A percentile compares a stretch with the other conserved stretches of the same genome.
Evolutionary conservation across 2,113 vertebrate species (phyloP).

Genomic region (Hipposideros armiger): DNA sequence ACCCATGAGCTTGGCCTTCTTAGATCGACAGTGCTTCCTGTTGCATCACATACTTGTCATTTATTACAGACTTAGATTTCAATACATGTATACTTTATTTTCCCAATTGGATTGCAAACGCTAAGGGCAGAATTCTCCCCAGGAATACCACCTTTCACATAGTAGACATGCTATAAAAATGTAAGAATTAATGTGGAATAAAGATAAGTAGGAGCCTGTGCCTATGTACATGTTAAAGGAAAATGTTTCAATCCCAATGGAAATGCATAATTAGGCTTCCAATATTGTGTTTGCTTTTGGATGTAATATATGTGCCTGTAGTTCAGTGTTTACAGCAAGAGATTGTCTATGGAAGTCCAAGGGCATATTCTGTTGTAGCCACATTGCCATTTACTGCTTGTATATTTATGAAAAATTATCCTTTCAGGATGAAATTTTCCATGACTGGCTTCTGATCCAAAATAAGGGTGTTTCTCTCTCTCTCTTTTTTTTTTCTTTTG

Average conservation of each 20-base stretch:
- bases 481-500: slow-evolving; percentile 30
- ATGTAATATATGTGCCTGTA: background rate
- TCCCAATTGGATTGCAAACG: background rate
- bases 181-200: background rate
- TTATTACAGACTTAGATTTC: background rate
- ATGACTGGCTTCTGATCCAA: slow-evolving; percentile 72
- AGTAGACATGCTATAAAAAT: slow-evolving; percentile 1
- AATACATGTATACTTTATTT: background rate
- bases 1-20: background rate
- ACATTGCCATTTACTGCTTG: slow-evolving; percentile 22
- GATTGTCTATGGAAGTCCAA: background rate
- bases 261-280: slow-evolving; percentile 30
- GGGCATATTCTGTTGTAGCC: background rate
- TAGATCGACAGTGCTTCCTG: background rate
- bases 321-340: background rate
- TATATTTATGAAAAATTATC: slow-evolving; percentile 75
- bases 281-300: background rate
- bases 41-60: background rate
- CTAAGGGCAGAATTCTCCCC: background rate
- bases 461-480: slow-evolving; percentile 69
- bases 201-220: background rate
- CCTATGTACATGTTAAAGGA: background rate
- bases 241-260: background rate
- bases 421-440: slow-evolving; percentile 80
- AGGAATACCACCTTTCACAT: background rate